Evolutionary conservation across 2,113 vertebrate genomes (phyloP), one percentile per base, ranked within the genome.

Genomic region (Hippocampus barbouri): DNA sequence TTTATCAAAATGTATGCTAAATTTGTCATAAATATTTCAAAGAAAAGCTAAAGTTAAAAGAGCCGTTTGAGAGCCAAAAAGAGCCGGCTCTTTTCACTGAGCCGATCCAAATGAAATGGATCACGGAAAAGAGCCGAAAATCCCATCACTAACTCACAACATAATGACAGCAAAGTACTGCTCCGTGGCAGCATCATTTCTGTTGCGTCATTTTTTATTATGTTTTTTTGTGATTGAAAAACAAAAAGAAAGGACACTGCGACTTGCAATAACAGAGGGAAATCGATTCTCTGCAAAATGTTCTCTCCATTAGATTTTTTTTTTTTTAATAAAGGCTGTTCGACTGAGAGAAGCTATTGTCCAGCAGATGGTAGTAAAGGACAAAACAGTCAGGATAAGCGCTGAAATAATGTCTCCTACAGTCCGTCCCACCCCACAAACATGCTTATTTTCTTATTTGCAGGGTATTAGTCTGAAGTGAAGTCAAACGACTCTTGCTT

Each of bases 321-420:
- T 59, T n/a, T 12, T 30, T 16, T 15, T 3, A 61, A 34, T 60
- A 25, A 57, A 57, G 9, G 1, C n/a, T 57, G 23, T 2, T 57
- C 25, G 54, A 57, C n/a, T 57, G 14, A 57, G 2, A 38, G 2
- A 10, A 5, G 1, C 15, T 25, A 57, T 70, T 59, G 21, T 74
- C 87, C 89, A 89, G 18, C 45, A 86, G 89, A 75, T 85, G 87
- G 86, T 56, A 79, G 2, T 82, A 71, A 66, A 74, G 74, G 47
- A 1, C 62, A 23, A 65, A 75, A 45, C 69, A 27, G 40, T 41
- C 57, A 66, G 41, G 57, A 41, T 10, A 61, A 30, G 40, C 11
- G n/a, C 0, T 40, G 66, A 74, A 72, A 70, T 72, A 77, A 59
- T 66, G 14, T 63, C 43, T 34, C 30, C 30, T 34, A 30, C 3